Base-by-base conservation (phyloP, 2,888 invertebrate species). In the Hydrotaea diabolus region DNA sequence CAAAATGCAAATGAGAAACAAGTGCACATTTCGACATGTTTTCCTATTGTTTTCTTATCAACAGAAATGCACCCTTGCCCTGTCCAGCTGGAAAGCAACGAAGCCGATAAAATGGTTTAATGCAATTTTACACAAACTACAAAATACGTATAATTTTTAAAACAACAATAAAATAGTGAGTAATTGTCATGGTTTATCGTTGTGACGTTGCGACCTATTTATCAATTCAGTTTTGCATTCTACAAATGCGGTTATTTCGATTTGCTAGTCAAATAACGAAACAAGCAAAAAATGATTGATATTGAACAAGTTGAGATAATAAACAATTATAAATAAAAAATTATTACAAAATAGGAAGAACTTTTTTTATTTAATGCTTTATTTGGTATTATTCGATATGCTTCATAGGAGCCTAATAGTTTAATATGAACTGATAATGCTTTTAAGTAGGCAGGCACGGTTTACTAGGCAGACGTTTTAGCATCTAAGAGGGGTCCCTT, bases 21-120 rank as follows among this genome's bases (percentile, higher is more conserved):
- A 19, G 15, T 49, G 49, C 49, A 26, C 66, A 71, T 72, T 80
- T 69, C 19, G 49, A 64, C 79, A 57, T 23, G 7, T 7, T 2
- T 31, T 55, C 57, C 46, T 80, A 76, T 77, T 69, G 66, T 69
- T 73, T 69, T 17, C n/a, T 76, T 53, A 43, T 53, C 72, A 46
- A 39, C 19, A 23, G 59, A 59, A 15, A 26, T 4, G 31, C 31
- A 13, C 59, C 23, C 59, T 26, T 15, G 59, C 59, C 26, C 26
- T 15, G 31, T 31, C 31, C 31, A 7, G 7, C 26, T 23, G 26
- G 4, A 23, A 59, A 11, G 0, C 7, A 31, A 31, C 31, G 7
- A 31, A 31, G 31, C 15, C 21, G 59, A 59, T 59, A 26, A 59
- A 59, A 59, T 59, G 26, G 23, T 59, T 59, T 26, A 59, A 59